Conservation (phyloP, 2,113 vertebrate species). For the Hepsetus odoe region DNA sequence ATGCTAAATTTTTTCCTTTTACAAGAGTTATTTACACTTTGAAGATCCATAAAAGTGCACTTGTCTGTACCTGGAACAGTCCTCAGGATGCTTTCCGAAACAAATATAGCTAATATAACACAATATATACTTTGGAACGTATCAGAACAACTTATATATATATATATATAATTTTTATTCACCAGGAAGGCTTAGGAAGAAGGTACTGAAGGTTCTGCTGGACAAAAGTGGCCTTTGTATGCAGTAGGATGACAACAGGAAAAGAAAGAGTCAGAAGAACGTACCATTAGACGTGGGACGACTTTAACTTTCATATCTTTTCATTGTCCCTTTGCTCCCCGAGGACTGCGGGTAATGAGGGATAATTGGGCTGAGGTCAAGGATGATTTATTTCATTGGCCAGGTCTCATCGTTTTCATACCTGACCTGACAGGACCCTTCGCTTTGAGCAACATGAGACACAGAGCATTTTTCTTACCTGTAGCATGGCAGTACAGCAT, state of each 20-base stretch:
- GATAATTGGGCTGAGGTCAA: conserved; percentile 79
- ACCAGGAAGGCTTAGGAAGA: no score
- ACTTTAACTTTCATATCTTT: conserved; percentile 68
- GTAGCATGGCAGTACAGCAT: background rate
- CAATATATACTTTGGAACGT: no score
- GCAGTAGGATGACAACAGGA: conserved; percentile 21
- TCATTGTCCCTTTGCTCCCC: conserved; percentile 66
- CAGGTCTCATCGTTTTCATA: conserved; percentile 71
- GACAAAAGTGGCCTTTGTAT: conserved; percentile 71
- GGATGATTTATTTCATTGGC: conserved; percentile 80
- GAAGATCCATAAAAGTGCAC: no score
- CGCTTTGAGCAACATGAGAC: conserved; percentile 31
- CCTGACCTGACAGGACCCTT: conserved; percentile 60
- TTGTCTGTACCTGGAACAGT: no score
- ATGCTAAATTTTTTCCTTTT: no score
- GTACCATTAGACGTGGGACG: conserved; percentile 65
- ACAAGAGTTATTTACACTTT: no score
- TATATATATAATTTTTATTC: no score
- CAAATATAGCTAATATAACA: no score
- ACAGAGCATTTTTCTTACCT: background rate
- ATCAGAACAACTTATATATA: no score
- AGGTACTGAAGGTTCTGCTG: no score
- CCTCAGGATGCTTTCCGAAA: no score
- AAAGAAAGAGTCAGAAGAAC: conserved; percentile 36
- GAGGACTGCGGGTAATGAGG: conserved; percentile 74